Percentiles rank a stretch among this genome's conserved stretches.
Conservation (phyloP, 2,113 vertebrate species). For the Halcyon malimbica region DNA sequence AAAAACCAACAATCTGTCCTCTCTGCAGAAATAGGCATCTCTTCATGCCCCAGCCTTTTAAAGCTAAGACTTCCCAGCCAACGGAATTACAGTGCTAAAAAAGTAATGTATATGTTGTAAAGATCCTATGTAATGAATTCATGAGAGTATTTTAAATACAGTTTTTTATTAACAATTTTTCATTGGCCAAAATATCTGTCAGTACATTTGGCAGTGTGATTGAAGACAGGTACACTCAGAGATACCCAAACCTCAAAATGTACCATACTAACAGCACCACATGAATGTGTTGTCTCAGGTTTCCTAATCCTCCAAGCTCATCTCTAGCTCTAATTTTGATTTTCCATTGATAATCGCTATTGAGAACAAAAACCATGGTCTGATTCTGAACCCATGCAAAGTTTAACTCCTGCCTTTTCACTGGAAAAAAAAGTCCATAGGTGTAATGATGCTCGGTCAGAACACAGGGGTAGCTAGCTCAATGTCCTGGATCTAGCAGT, state of each 20-base stretch:
- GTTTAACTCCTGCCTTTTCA: neutral
- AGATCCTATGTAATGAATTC: neutral
- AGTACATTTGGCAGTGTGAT: neutral
- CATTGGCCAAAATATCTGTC: neutral
- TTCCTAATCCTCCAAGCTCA: neutral
- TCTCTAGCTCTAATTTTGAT: neutral
- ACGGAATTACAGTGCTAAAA: neutral
- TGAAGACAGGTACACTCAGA: neutral
- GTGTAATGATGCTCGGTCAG: accelerated
- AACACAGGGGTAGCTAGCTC: neutral
- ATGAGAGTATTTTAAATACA: neutral
- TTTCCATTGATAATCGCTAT: neutral
- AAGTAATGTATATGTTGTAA: neutral
- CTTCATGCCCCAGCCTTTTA: neutral
- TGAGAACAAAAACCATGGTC: neutral
- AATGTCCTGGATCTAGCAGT: neutral
- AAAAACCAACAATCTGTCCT: neutral
- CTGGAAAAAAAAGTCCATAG: neutral
- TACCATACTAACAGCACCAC: neutral
- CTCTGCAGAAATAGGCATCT: neutral
- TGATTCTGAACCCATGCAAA: neutral
- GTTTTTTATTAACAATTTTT: neutral
- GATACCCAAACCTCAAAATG: neutral
- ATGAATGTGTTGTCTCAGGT: neutral
- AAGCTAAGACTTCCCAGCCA: neutral